Percentiles rank a stretch among this genome's conserved stretches.
These are phyloP conservation scores for Leucophenga montana DNA, from an alignment of 2,888 invertebrate genomes.

Conservation along the genomic window DNA sequence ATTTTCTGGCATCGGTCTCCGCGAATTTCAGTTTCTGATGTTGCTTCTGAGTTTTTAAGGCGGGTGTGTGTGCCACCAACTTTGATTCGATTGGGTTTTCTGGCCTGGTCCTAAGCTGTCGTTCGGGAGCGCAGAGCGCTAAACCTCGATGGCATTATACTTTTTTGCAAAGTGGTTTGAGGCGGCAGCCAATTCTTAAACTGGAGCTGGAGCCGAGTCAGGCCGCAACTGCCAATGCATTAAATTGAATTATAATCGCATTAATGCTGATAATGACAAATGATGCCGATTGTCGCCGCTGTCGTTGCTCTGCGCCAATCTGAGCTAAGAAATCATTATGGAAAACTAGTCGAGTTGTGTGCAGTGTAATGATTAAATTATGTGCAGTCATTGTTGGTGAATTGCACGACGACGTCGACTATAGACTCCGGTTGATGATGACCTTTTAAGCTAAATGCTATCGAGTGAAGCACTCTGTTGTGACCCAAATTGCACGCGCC, in stretches of 20 bases:
- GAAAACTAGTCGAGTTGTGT: conserved; percentile 1
- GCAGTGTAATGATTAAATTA: conserved; percentile 6
- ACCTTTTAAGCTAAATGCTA: neutral
- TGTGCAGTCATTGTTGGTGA: neutral
- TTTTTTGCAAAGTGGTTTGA: no score
- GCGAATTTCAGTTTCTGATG: neutral
- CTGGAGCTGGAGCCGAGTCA: neutral
- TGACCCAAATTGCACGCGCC: conserved; percentile 3
- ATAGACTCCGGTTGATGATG: neutral
- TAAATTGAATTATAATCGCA: conserved; percentile 25
- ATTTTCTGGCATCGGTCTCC: conserved; percentile 1
- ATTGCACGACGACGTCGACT: neutral
- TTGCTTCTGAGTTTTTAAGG: neutral
- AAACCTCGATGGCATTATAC: no score
- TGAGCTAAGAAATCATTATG: neutral
- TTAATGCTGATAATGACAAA: conserved; percentile 23
- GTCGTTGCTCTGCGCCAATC: neutral
- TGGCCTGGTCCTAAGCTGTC: no score
- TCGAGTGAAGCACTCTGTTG: neutral
- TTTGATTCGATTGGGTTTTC: no score
- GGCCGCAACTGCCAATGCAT: conserved; percentile 5
- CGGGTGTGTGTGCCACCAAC: neutral
- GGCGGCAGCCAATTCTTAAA: no score
- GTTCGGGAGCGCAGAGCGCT: no score
- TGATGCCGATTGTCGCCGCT: conserved; percentile 9